Evolutionary conservation across 2,797 vertebrate species (phyloP).

Genomic region (Epinephelus awoara): DNA sequence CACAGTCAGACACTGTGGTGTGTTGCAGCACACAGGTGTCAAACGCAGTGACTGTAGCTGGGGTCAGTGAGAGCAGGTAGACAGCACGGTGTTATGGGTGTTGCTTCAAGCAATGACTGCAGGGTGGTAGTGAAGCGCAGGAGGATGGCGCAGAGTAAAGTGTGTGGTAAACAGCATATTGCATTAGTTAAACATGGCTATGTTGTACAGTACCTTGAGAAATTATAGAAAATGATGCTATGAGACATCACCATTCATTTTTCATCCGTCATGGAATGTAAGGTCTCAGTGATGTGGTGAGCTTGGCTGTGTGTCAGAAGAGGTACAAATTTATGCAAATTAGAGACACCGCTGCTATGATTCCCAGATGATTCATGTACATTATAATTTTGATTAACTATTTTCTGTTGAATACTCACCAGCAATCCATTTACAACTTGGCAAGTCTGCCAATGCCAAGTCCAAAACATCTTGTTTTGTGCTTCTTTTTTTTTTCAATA

Average conservation of each 20-base stretch:
- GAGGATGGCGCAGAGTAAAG: not conserved
- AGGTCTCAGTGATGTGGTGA: conserved; percentile 23
- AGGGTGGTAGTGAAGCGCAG: not conserved
- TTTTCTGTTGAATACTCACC: conserved; percentile 49
- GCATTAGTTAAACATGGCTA: not conserved
- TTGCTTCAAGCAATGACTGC: conserved; percentile 1
- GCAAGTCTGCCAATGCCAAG: conserved; percentile 36
- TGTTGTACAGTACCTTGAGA: not conserved
- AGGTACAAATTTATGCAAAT: conserved; percentile 37
- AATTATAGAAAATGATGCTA: not conserved
- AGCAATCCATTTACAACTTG: conserved; percentile 65
- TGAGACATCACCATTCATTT: not conserved
- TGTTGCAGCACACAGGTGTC: conserved; percentile 38
- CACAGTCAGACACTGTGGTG: conserved; percentile 27
- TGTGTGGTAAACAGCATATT: not conserved
- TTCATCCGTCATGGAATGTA: conserved; percentile 6
- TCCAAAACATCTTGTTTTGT: conserved; percentile 43
- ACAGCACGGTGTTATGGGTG: not conserved
- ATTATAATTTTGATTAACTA: conserved; percentile 50
- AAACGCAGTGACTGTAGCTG: conserved; percentile 18
- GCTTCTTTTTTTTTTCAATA: conserved; percentile 36
- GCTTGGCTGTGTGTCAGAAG: conserved; percentile 40
- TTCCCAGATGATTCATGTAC: conserved; percentile 32
- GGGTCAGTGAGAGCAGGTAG: conserved; percentile 27
- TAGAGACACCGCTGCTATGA: conserved; percentile 25